Evolutionary conservation across 2,888 invertebrate genomes (phyloP), one percentile per base, ranked within the genome.

Genomic region (Phasia obesa): DNA sequence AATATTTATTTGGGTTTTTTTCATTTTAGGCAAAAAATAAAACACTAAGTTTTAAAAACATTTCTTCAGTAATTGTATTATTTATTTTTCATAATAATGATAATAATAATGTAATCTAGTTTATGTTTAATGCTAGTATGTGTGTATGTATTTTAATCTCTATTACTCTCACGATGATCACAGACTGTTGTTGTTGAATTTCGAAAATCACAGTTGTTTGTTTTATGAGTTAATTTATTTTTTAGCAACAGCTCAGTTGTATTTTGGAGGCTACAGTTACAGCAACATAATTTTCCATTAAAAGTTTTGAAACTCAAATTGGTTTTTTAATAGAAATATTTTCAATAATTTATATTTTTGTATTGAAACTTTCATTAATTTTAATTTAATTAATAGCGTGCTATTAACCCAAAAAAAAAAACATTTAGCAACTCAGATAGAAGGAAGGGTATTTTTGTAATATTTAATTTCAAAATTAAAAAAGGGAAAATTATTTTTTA

Each of bases 121-220:
- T 69, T 60, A 35, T 31, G 42, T 35, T 35, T 11, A 35, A 35
- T 11, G 5, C 35, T 35, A 11, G 35, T 35, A 57, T 35, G 21
- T 17, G 1, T 13, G 65, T 59, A 57, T 76, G 25, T 27, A 59
- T 53, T 70, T 77, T 42, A 57, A 64, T 47, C 67, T 67, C 11
- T 74, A 67, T 74, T 55, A 27, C 67, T 60, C 73, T 80, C 44
- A 31, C 23, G 31, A n/a, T 67, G 31, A 67, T 60, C 65, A 75
- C 38, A 75, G 27, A 31, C 23, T 64, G 19, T 47, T 64, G 19
- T 47, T 62, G 53, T 55, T 27, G 13, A 55, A 59, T 38, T 75
- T 57, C 23, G 25, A 59, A 59, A 67, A 49, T 49, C 65, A 75
- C 65, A 59, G 75, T 60, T 70, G 77, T n/a, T 49, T 4, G 25